phyloP scores from a whole-genome alignment of 2,113 vertebrate species.

The Anas platyrhynchos region DNA sequence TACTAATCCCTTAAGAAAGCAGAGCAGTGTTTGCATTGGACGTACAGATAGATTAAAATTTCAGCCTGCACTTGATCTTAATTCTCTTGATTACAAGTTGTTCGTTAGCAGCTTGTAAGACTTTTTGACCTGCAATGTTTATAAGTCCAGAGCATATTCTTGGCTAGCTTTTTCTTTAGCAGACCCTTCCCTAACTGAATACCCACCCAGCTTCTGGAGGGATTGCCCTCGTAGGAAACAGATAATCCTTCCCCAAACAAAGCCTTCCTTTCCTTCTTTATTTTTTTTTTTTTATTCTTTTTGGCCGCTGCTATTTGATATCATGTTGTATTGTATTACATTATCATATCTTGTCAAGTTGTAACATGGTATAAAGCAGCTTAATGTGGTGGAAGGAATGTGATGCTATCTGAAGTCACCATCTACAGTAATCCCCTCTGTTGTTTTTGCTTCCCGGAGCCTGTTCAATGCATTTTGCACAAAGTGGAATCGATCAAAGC shows the following conservation, averaged over 20 bases:
- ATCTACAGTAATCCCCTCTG: conserved; percentile 49
- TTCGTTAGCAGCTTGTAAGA: neutral
- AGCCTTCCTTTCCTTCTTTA: neutral
- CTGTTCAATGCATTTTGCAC: neutral
- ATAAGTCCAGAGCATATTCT: neutral
- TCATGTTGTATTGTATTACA: neutral
- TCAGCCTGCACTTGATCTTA: neutral
- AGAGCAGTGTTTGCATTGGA: conserved; percentile 66
- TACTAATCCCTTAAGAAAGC: conserved; percentile 73
- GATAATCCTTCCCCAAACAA: conserved; percentile 44
- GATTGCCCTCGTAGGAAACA: neutral
- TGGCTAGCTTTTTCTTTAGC: neutral
- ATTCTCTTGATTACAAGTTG: conserved; percentile 16
- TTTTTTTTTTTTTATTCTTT: neutral
- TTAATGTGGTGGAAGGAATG: conserved; percentile 38
- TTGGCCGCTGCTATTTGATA: neutral
- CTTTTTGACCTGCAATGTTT: neutral
- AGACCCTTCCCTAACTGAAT: neutral
- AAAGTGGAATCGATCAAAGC: conserved; percentile 38
- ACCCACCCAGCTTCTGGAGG: neutral
- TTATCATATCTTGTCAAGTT: conserved; percentile 53
- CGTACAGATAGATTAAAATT: neutral
- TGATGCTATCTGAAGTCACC: neutral
- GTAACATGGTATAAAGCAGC: conserved; percentile 22
- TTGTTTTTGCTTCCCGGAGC: neutral